A percentile compares a stretch with the other conserved stretches of the same genome.
Evolutionary conservation across 2,888 invertebrate genomes (phyloP).

Genomic region (Nematopogon swammerdamellus): DNA sequence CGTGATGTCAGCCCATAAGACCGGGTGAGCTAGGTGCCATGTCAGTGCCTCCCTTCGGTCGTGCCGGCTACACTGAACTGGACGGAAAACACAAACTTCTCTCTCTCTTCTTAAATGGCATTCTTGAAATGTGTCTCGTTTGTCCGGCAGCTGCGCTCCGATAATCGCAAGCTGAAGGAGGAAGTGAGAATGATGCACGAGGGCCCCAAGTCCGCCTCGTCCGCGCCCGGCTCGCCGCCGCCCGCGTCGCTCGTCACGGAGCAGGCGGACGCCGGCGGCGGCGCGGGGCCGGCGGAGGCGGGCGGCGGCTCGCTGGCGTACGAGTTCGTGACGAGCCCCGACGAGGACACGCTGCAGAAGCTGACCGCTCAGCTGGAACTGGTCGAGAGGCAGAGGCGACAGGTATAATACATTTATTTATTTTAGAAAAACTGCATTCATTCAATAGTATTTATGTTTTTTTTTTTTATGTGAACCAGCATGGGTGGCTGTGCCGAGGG

Average conservation of each 20-base stretch:
- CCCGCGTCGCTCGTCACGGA: background rate
- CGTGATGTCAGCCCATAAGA: too few species aligned
- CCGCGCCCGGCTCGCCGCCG: constrained; percentile 22
- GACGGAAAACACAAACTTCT: too few species aligned
- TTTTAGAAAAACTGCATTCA: background rate
- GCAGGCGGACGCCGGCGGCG: background rate
- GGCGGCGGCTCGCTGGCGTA: constrained; percentile 15
- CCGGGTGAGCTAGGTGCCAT: too few species aligned
- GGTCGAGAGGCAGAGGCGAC: constrained; percentile 40
- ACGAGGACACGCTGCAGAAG: constrained; percentile 44
- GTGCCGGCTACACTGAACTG: too few species aligned
- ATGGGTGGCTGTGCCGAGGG: too few species aligned
- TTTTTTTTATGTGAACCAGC: too few species aligned
- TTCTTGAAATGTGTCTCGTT: too few species aligned
- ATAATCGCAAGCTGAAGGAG: constrained; percentile 35
- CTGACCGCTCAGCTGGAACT: constrained; percentile 41
- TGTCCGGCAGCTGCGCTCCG: constrained; percentile 28
- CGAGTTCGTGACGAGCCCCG: constrained; percentile 46
- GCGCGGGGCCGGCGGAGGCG: background rate
- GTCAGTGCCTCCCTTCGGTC: too few species aligned
- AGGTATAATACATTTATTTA: constrained; percentile 19
- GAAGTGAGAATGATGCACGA: constrained; percentile 24
- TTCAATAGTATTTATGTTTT: background rate
- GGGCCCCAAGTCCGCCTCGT: constrained; percentile 1
- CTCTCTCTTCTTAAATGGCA: too few species aligned